Base-by-base conservation (phyloP, 2,888 invertebrate species). In the Epinotia bilunana region DNA sequence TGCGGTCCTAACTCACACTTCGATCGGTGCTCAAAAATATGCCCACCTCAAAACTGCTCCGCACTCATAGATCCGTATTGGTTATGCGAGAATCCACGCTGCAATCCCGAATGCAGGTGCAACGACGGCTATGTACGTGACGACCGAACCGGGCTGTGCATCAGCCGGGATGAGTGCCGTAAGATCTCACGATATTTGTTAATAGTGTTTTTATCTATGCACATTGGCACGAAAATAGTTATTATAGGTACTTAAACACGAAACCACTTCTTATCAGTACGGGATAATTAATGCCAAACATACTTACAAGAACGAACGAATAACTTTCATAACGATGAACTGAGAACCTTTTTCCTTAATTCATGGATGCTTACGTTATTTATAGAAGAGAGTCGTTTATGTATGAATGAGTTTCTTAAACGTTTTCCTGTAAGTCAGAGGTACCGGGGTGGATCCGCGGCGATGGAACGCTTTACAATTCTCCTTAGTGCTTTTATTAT, bases 1-100 rank as follows among this genome's bases (percentile, higher is more conserved):
- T 73, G 73, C 61, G 73, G 73, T 43, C 67, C 67, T 88, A 78
- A 88, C 18, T 67, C 60, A 43, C 61, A 73, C 39, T 73, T 55
- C 43, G 73, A 68, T 18, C 16, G 33, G 39, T 68, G 73, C 23
- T 73, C 73, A 6, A 60, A 73, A 43, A 39, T 61, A 23, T 67
- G 55, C 61, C 73, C 73, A 53, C 53, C 73, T n/a, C 53, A 73
- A 55, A 43, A 53, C 55, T 73, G 73, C 53, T 43, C 53, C 3
- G 9, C 58, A 7, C 61, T 61, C 39, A 39, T 58, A 61, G 73
- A 67, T 49, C 55, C 61, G 5, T 28, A 61, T 9, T 73, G 67
- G 39, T 3, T 28, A 7, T 68, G 73, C 55, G 53, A 39, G 39
- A 57, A 62, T 12, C 9, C 28, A 2, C 20, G 69, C 20, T 74